Base-by-base conservation (phyloP, 2,888 invertebrate species). In the Elysia crispata region DNA sequence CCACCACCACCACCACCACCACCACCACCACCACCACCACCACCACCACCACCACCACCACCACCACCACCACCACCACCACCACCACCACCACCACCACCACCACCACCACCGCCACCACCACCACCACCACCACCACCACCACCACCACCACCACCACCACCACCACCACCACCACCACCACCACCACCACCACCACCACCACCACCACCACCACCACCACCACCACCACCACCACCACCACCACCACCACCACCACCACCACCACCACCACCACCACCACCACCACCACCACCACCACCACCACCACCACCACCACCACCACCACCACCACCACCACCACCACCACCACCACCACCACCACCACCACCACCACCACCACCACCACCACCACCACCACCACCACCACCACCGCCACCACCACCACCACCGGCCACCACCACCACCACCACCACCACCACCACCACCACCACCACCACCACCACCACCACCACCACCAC, bases 41-140 rank as follows among this genome's bases (percentile, higher is more conserved):
- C 18, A 54, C 18, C 13, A 15, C 13, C 18, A 54, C 18, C 13
- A 15, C 13, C 18, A 54, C 18, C 13, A 15, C 13, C n/a, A n/a
- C n/a, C n/a, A n/a, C n/a, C n/a, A n/a, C n/a, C n/a, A n/a, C n/a
- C n/a, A n/a, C n/a, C n/a, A n/a, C n/a, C n/a, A n/a, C n/a, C n/a
- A n/a, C 18, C 33, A 69, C 33, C 13, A 33, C 33, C 69, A 15
- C 69, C 5, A n/a, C 33, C 69, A 18, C 69, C 8, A 33, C 33
- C 69, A 69, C 69, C 11, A 33, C 8, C 69, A 15, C 69, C 5
- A 33, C 20, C 69, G 41, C 69, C 33, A 33, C 33, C 69, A 33
- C 69, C 33, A 33, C 33, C 69, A 33, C 69, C 33, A 33, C 20
- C 69, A 69, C 69, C 20, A 33, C 33, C 69, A 69, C 69, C 18